phyloP scores from a whole-genome alignment of 1,140 invertebrate genomes.

The Drosophila littoralis region DNA sequence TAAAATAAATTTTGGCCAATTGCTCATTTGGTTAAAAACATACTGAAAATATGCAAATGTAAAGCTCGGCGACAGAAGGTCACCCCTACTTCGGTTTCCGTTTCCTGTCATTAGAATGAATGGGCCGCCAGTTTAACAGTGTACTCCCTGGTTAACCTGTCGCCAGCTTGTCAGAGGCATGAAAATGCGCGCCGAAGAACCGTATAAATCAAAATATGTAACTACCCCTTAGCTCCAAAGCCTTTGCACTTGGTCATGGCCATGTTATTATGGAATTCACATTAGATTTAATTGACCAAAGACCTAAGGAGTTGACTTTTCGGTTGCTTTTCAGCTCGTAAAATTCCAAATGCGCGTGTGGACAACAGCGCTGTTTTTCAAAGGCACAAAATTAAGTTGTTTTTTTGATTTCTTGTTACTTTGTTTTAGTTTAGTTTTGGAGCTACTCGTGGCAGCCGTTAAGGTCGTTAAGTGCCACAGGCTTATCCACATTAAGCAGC shows the following conservation, averaged over 20 bases:
- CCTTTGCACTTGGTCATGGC: constrained; percentile 68
- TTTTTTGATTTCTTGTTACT: constrained; percentile 33
- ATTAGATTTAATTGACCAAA: constrained; percentile 76
- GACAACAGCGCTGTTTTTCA: constrained; percentile 24
- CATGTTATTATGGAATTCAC: constrained; percentile 80
- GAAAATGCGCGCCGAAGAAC: constrained; percentile 75
- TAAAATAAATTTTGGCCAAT: constrained; percentile 82
- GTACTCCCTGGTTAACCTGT: constrained; percentile 53
- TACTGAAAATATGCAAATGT: constrained; percentile 70
- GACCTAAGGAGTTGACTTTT: constrained; percentile 39
- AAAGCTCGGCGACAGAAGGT: constrained; percentile 41
- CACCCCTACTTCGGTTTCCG: constrained; percentile 64
- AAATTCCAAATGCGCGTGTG: constrained; percentile 42
- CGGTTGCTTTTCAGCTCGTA: constrained; percentile 70
- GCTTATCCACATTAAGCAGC: constrained; percentile 51
- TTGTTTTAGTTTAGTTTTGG: constrained; percentile 41
- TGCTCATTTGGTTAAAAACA: constrained; percentile 77
- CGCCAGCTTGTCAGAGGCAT: constrained; percentile 77
- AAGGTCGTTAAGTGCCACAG: constrained; percentile 66
- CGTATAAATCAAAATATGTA: constrained; percentile 79
- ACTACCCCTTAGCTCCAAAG: constrained; percentile 45
- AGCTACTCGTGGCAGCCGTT: constrained; percentile 76
- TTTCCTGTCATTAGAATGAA: constrained; percentile 67
- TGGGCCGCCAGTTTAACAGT: constrained; percentile 32
- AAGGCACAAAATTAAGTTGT: constrained; percentile 76